These are phyloP conservation scores for Schizopygopsis pylzovi DNA, from an alignment of 2,797 vertebrate species.

Conservation along the genomic window DNA sequence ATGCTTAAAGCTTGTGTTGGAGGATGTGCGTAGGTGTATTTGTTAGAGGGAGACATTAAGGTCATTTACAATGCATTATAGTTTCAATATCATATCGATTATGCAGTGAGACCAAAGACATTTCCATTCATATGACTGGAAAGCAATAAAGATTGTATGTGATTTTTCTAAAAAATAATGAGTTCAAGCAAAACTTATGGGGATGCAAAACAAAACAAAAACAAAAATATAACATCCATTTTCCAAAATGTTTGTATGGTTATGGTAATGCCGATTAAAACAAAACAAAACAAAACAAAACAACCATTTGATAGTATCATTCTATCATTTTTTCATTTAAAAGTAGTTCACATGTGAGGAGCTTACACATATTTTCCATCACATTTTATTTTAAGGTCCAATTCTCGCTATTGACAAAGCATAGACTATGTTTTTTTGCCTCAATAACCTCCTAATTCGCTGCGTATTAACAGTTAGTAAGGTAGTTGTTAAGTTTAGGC, in stretches of 20 bases:
- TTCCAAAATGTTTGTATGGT: no score
- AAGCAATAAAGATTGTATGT: background rate
- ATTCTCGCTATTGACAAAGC: background rate
- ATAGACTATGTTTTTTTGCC: background rate
- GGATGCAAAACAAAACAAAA: background rate
- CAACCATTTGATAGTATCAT: background rate
- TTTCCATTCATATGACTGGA: background rate
- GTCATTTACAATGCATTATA: background rate
- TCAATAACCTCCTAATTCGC: background rate
- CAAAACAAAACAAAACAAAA: no score
- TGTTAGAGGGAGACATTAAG: background rate
- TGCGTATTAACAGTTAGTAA: background rate
- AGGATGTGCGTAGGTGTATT: background rate
- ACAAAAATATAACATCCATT: no score
- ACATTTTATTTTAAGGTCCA: background rate
- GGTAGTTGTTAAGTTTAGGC: background rate
- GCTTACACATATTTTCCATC: conserved; percentile 7
- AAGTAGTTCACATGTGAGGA: background rate
- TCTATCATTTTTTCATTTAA: background rate
- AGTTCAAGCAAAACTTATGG: background rate
- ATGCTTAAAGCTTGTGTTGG: background rate
- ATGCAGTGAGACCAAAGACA: background rate
- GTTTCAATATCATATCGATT: background rate
- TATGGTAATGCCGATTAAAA: no score
- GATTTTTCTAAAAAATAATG: background rate